These are phyloP conservation scores for Opisthograptis luteolata DNA, from an alignment of 2,888 invertebrate genomes.

Conservation along the genomic window DNA sequence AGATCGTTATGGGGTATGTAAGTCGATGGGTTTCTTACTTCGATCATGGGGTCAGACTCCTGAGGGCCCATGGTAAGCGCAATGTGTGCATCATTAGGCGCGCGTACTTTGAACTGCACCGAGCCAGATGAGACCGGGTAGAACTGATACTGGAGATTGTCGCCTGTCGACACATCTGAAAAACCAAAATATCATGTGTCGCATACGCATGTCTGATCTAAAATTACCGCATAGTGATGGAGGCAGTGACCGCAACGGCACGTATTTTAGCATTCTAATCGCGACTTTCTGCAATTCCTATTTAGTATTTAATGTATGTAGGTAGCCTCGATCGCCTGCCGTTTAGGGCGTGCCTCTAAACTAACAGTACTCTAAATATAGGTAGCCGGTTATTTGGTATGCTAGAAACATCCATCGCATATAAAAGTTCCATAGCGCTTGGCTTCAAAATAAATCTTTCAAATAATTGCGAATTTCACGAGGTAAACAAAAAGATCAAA, in stretches of 20 bases:
- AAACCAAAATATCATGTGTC: constrained; percentile 32
- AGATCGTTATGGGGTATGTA: no score
- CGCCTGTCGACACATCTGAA: constrained; percentile 91
- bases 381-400: constrained; percentile 55
- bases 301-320: constrained; percentile 43
- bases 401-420: constrained; percentile 37
- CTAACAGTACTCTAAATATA: constrained; percentile 67
- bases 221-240: constrained; percentile 31
- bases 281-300: constrained; percentile 46
- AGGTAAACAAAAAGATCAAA: no score
- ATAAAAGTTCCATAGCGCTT: constrained; percentile 2
- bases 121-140: constrained; percentile 88
- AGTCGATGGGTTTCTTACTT: constrained; percentile 72
- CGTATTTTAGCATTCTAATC: constrained; percentile 43
- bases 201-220: constrained; percentile 21
- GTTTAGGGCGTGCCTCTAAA: constrained; percentile 54
- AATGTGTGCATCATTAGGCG: constrained; percentile 93
- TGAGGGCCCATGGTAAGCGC: constrained; percentile 89
- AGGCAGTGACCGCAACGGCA: constrained; percentile 32
- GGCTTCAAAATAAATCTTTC: not conserved
- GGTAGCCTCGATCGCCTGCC: constrained; percentile 44
- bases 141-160: constrained; percentile 93
- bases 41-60: constrained; percentile 91
- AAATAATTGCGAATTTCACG: not conserved
- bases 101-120: constrained; percentile 90